phyloP scores from a whole-genome alignment of 2,113 vertebrate species.

The Zapus hudsonius region DNA sequence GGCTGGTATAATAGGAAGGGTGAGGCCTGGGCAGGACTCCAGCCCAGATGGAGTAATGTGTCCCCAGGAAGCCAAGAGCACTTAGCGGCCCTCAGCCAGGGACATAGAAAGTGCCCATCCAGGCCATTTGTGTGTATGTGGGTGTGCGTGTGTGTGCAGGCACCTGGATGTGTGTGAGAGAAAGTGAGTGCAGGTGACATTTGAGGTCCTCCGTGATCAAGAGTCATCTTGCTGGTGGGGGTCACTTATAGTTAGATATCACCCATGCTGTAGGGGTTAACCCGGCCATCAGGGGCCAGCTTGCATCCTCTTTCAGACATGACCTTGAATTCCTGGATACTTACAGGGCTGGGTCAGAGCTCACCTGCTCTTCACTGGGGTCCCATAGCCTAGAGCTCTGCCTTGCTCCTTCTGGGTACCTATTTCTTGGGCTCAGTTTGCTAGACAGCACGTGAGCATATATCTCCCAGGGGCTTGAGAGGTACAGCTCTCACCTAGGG shows the following conservation, averaged over 20 bases:
- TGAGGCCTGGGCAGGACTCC: background rate
- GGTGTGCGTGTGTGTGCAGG: background rate
- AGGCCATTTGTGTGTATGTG: background rate
- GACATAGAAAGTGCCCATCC: no score
- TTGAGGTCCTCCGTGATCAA: background rate
- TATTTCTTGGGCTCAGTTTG: background rate
- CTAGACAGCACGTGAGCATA: background rate
- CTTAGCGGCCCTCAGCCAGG: background rate
- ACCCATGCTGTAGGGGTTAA: background rate
- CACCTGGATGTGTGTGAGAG: background rate
- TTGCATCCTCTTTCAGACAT: background rate
- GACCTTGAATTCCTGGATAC: background rate
- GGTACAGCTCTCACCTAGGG: no score
- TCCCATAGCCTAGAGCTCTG: background rate
- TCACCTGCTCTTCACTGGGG: background rate
- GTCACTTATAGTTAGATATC: background rate
- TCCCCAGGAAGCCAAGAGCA: background rate
- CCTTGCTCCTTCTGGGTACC: no score
- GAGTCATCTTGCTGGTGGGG: background rate
- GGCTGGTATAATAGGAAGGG: background rate
- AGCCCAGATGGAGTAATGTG: background rate
- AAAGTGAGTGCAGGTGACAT: background rate
- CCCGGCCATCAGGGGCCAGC: background rate
- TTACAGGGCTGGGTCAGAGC: background rate
- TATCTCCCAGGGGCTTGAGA: background rate